Percentiles rank a stretch among this genome's conserved stretches.
Evolutionary conservation across 2,113 vertebrate species (phyloP).

Genomic region (Indicator indicator): DNA sequence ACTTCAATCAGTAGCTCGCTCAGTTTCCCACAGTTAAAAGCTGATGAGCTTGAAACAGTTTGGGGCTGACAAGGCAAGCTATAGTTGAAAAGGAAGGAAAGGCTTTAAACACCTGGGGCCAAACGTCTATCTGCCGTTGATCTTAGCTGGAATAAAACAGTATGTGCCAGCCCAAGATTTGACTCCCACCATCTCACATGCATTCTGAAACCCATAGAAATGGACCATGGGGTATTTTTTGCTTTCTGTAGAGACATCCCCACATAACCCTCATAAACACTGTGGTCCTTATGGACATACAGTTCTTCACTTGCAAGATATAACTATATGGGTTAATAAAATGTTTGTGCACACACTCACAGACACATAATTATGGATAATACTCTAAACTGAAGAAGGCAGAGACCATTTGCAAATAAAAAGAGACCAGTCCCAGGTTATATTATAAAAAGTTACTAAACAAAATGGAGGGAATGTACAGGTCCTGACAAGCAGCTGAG

Average conservation of each 20-base stretch:
- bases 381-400: not conserved
- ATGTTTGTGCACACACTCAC: not conserved
- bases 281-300: not conserved
- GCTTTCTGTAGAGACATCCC: not conserved
- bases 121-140: conserved; percentile 24
- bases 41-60: conserved; percentile 32
- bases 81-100: conserved; percentile 58
- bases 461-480: not conserved
- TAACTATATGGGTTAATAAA: not conserved
- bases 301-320: not conserved
- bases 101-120: conserved; percentile 54
- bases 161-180: not conserved
- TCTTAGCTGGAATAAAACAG: conserved; percentile 30
- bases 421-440: not conserved
- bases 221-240: not conserved
- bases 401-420: conserved; percentile 33
- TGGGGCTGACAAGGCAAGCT: not conserved
- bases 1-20: not conserved
- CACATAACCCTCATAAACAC: not conserved
- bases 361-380: not conserved
- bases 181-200: not conserved
- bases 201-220: not conserved
- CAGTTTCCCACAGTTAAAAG: conserved; percentile 53
- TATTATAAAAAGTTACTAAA: not conserved
- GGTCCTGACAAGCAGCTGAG: not conserved